A percentile compares a stretch with the other conserved stretches of the same genome.
Conservation (phyloP, 1,140 invertebrate species). For the Halictus rubicundus region DNA sequence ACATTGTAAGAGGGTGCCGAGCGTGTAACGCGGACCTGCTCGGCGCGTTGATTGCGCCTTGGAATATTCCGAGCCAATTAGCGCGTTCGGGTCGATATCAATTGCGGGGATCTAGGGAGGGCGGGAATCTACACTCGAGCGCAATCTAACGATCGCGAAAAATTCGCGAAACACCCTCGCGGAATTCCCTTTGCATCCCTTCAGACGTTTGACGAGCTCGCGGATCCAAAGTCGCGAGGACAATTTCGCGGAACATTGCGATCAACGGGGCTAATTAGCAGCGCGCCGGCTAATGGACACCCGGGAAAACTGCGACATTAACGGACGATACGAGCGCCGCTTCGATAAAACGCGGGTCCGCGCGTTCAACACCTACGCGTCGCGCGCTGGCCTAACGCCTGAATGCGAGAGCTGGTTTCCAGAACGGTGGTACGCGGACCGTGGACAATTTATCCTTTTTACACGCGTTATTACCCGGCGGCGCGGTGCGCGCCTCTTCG, state of each 20-base stretch:
- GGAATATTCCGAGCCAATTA: slow-evolving; percentile 17
- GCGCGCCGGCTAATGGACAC: not conserved
- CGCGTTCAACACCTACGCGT: too few species aligned
- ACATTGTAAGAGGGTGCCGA: slow-evolving; percentile 3
- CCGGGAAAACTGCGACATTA: not conserved
- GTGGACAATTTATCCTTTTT: slow-evolving; percentile 41
- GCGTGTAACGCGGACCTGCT: not conserved
- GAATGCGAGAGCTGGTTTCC: too few species aligned
- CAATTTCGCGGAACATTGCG: too few species aligned
- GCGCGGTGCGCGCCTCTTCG: not conserved
- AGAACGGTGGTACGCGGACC: not conserved
- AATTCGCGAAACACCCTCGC: not conserved
- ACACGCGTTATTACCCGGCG: slow-evolving; percentile 34
- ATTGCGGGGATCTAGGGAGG: not conserved
- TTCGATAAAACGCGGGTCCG: too few species aligned
- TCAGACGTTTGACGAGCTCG: not conserved
- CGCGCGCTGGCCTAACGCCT: too few species aligned
- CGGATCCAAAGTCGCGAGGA: too few species aligned
- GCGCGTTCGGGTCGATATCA: slow-evolving; percentile 9
- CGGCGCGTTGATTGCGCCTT: not conserved
- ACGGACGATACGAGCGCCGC: not conserved
- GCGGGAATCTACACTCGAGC: too few species aligned
- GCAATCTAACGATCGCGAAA: not conserved
- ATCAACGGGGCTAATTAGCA: not conserved
- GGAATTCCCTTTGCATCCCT: too few species aligned